These are phyloP conservation scores for Andrena bicolor DNA, from an alignment of 2,888 invertebrate species.

Conservation along the genomic window DNA sequence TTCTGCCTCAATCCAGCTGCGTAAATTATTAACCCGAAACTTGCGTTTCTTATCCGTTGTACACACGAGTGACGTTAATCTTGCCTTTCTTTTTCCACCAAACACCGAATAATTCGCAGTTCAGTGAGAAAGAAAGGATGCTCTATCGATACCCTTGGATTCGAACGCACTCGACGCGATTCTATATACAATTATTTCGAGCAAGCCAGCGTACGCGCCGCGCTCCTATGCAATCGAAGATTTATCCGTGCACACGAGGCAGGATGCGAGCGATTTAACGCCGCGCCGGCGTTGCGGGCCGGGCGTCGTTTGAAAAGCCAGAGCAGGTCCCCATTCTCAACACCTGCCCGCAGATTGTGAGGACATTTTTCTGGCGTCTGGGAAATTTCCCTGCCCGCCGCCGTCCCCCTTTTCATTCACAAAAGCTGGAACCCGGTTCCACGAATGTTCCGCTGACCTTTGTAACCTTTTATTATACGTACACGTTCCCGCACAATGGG, in stretches of 20 bases:
- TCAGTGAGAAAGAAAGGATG: neutral
- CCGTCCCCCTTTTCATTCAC: conserved; percentile 24
- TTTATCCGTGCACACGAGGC: neutral
- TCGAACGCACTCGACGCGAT: neutral
- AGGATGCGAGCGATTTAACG: conserved; percentile 20
- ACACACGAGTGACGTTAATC: conserved; percentile 52
- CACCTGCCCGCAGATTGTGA: conserved; percentile 56
- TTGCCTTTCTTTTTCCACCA: conserved; percentile 54
- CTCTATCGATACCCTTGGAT: too few relatives aligned
- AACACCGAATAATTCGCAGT: conserved; percentile 22
- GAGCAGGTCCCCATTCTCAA: conserved; percentile 43
- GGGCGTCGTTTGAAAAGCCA: conserved; percentile 26
- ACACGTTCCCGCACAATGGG: conserved; percentile 45
- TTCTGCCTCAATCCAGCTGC: neutral
- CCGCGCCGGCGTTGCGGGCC: neutral
- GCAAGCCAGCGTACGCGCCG: neutral
- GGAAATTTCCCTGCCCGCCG: conserved; percentile 34
- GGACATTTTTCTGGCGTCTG: conserved; percentile 50
- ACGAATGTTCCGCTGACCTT: conserved; percentile 51
- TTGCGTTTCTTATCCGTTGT: conserved; percentile 34
- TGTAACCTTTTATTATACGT: conserved; percentile 51
- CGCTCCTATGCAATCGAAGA: neutral
- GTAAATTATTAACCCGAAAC: conserved; percentile 14
- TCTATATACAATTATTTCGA: conserved; percentile 8
- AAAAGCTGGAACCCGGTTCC: conserved; percentile 32